phyloP scores from a whole-genome alignment of 2,888 invertebrate species.

The Agriopis aurantiaria region DNA sequence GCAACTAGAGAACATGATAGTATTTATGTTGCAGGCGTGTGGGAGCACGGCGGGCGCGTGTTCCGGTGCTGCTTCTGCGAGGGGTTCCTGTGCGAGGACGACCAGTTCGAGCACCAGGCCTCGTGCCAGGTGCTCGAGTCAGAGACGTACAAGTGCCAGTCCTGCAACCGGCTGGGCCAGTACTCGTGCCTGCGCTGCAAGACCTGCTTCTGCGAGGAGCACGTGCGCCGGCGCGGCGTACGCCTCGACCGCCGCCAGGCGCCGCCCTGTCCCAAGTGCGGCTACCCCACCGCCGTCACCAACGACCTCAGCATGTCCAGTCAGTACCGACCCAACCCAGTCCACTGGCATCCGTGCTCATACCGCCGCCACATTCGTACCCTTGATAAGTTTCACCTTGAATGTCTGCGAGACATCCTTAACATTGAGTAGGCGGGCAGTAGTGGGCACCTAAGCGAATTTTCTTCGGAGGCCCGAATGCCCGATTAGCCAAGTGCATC shows the following conservation, averaged over 20 bases:
- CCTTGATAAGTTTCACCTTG: too few species aligned
- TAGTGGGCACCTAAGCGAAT: too few species aligned
- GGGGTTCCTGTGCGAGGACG: slow-evolving; percentile 96
- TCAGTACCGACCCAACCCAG: slow-evolving; percentile 73
- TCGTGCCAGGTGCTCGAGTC: slow-evolving; percentile 98
- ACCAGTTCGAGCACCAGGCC: slow-evolving; percentile 99
- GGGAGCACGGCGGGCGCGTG: slow-evolving; percentile 97
- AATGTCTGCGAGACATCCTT: too few species aligned
- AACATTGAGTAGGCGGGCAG: too few species aligned
- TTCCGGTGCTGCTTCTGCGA: slow-evolving; percentile 97
- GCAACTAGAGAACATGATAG: not conserved
- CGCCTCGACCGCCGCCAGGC: slow-evolving; percentile 58
- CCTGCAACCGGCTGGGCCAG: slow-evolving; percentile 97
- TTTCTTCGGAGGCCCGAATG: too few species aligned
- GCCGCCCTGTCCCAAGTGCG: slow-evolving; percentile 97
- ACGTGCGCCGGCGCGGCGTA: slow-evolving; percentile 90
- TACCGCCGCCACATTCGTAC: too few species aligned
- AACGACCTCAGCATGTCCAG: slow-evolving; percentile 98
- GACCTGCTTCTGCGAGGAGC: slow-evolving; percentile 98
- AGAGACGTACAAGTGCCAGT: slow-evolving; percentile 98
- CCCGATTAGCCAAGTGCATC: too few species aligned
- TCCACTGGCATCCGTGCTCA: not conserved
- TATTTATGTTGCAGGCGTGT: slow-evolving; percentile 88
- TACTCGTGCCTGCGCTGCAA: slow-evolving; percentile 98
- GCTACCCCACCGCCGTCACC: slow-evolving; percentile 96